Evolutionary conservation across 2,113 vertebrate species (phyloP).

Genomic region (Hippolais icterina): DNA sequence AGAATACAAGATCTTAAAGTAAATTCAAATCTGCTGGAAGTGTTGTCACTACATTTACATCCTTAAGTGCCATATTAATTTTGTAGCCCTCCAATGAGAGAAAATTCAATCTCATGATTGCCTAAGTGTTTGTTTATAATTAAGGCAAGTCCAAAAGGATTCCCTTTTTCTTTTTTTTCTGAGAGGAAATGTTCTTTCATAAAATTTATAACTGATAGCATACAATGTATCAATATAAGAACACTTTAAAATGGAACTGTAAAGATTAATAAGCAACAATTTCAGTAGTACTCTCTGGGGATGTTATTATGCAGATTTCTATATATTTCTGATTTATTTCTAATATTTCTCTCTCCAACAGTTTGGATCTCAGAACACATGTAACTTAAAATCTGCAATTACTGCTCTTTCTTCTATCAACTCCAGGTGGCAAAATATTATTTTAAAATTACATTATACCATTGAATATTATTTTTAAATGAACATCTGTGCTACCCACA

Average conservation of each 20-base stretch:
- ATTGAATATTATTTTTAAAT: neutral
- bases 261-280: neutral
- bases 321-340: neutral
- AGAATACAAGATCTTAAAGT: neutral
- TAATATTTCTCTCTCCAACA: neutral
- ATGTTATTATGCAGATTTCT: neutral
- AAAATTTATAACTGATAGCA: neutral
- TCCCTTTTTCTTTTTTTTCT: neutral
- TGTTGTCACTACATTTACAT: slow-evolving; percentile 44
- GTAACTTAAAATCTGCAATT: neutral
- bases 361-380: neutral
- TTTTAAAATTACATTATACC: neutral
- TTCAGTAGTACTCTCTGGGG: neutral
- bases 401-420: neutral
- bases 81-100: slow-evolving; percentile 31
- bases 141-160: slow-evolving; percentile 9
- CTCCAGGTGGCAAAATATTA: neutral
- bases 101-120: slow-evolving; percentile 22
- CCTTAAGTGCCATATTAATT: slow-evolving; percentile 34
- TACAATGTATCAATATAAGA: neutral
- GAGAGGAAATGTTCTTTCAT: neutral
- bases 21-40: slow-evolving; percentile 14
- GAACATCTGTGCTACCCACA: neutral
- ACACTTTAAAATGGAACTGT: neutral
- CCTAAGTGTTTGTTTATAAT: slow-evolving; percentile 43